A percentile compares a stretch with the other conserved stretches of the same genome.
These are phyloP conservation scores for Ceyx margarethae DNA, from an alignment of 2,113 vertebrate species.

Conservation along the genomic window DNA sequence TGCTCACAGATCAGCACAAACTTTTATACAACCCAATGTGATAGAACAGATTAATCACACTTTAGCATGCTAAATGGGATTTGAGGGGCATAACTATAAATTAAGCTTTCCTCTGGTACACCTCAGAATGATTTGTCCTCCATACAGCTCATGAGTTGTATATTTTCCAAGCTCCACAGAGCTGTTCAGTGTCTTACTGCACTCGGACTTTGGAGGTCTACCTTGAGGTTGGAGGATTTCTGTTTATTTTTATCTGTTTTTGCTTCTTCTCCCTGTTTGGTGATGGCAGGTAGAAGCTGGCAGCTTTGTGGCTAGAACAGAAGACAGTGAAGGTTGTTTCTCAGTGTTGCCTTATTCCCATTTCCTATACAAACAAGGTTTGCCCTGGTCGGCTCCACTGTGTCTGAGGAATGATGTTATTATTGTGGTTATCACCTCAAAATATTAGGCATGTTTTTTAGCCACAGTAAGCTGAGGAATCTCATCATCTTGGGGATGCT, in stretches of 20 bases:
- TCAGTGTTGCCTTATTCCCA: not conserved
- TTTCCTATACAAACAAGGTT: constrained; percentile 51
- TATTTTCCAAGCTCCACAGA: not conserved
- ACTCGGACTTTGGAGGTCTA: not conserved
- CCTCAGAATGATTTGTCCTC: not conserved
- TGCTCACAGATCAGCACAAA: not conserved
- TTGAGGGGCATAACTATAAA: not conserved
- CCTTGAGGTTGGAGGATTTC: not conserved
- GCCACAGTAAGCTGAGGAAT: not conserved
- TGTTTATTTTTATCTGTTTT: not conserved
- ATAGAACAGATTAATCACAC: not conserved
- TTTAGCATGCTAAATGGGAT: not conserved
- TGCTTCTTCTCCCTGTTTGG: not conserved
- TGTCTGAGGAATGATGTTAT: constrained; percentile 49
- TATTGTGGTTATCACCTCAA: constrained; percentile 25
- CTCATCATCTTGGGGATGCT: not conserved
- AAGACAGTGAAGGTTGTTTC: not conserved
- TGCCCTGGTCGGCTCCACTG: constrained; percentile 24
- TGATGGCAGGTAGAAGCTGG: constrained; percentile 40
- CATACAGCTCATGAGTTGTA: not conserved
- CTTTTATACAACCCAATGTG: not conserved
- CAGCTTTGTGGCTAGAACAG: constrained; percentile 9
- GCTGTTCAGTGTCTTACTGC: not conserved
- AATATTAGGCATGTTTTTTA: constrained; percentile 11
- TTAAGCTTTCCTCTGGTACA: not conserved